These are phyloP conservation scores for Thryonomys swinderianus DNA, from an alignment of 2,113 vertebrate species.

Conservation along the genomic window DNA sequence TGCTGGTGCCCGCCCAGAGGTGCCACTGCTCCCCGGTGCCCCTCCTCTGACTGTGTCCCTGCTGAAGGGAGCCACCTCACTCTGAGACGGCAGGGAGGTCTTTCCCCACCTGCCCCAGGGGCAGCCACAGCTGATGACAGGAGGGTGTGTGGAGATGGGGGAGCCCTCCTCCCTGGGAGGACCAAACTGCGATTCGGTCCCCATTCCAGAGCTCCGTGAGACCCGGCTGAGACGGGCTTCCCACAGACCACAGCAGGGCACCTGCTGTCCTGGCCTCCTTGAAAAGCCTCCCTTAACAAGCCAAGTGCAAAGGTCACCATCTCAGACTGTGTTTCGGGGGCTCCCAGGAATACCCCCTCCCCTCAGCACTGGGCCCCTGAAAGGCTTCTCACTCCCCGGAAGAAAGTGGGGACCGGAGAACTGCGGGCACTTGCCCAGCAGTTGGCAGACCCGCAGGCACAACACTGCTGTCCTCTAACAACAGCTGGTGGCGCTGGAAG, in stretches of 20 bases:
- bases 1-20: no score
- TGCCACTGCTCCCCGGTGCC: neutral
- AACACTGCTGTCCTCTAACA: neutral
- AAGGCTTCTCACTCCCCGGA: no score
- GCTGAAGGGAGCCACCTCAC: neutral
- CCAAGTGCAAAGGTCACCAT: no score
- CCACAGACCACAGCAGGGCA: neutral
- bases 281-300: no score
- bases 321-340: no score
- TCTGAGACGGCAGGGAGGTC: neutral
- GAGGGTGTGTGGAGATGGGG: neutral
- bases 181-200: neutral
- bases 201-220: neutral
- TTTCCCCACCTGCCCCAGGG: neutral
- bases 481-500: neutral
- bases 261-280: neutral
- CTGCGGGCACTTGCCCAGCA: neutral
- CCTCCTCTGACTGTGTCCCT: neutral
- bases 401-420: neutral
- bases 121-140: neutral
- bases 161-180: neutral
- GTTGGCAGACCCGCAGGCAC: neutral
- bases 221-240: neutral
- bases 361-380: no score
- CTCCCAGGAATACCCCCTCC: no score